Base-by-base conservation (phyloP, 2,113 vertebrate species). In the Haemorhous mexicanus region DNA sequence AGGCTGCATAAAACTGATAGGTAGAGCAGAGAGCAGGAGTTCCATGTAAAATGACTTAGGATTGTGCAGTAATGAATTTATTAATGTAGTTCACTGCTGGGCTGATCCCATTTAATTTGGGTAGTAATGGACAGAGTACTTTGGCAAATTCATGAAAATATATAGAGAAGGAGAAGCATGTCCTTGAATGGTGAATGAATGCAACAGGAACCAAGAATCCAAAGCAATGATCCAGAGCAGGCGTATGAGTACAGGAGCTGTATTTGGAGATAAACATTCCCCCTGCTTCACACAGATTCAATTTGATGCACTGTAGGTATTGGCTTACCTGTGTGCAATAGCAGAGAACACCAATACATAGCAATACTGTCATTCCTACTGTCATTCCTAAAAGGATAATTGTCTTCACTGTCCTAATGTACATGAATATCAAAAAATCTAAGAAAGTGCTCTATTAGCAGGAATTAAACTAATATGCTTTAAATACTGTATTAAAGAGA, bases 231-330 rank as follows among this genome's bases (percentile, higher is more conserved):
- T 61, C 16, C 44, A 61, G 56, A 77, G 72, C 39, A 26, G 47
- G 22, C 0, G 0, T 49, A 37, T 4, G 56, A 62, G 23, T 27
- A 9, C 17, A 69, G 33, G 16, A 61, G 15, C 16, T 6, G 0
- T 56, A 32, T 49, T 56, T 55, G 70, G 23, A 84, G 23, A 37
- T 66, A 58, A 74, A 35, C 21, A 3, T 26, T 12, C 16, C 39
- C 66, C 33, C 32, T 90, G 37, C 24, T 37, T 11, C 11, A 11
- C 26, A 11, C 9, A n/a, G 26, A 4, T 61, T 30, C 49, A 44
- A 9, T 82, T 37, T 69, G 46, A 37, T 68, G 52, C 16, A 3
- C 37, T 66, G 4, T 16, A 61, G 37, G 11, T 55, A 24, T 5
- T 87, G 55, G 7, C 11, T 61, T 91, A 49, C 7, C 33, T 1